These are phyloP conservation scores for Hydroisotoma schaefferi DNA, from an alignment of 2,888 invertebrate genomes.

Conservation along the genomic window DNA sequence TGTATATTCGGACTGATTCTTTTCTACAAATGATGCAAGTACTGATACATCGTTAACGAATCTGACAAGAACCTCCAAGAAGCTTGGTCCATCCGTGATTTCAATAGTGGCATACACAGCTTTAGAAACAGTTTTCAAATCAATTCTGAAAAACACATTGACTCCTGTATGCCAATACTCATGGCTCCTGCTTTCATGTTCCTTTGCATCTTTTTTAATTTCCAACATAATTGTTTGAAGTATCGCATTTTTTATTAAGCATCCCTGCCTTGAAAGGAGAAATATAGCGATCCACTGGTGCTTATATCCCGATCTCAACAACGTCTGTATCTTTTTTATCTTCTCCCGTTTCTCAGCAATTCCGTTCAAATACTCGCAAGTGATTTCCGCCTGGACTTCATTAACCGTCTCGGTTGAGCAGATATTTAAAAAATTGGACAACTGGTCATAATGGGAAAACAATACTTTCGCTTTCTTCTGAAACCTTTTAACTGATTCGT, in stretches of 20 bases:
- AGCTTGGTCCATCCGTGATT: neutral
- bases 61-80: neutral
- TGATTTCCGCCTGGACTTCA: constrained; percentile 9
- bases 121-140: neutral
- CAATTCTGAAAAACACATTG: neutral
- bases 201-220: neutral
- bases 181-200: neutral
- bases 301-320: constrained; percentile 8
- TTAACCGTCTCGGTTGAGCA: constrained; percentile 9
- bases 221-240: neutral
- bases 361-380: constrained; percentile 10
- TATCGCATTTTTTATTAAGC: neutral
- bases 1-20: neutral
- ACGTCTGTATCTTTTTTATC: neutral
- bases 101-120: neutral
- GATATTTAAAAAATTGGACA: constrained; percentile 16
- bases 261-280: neutral
- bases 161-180: neutral
- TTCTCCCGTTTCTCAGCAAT: constrained; percentile 4
- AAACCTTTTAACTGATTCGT: constrained; percentile 52
- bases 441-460: constrained; percentile 5
- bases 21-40: neutral
- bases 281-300: neutral
- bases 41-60: neutral
- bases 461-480: constrained; percentile 13